A percentile compares a stretch with the other conserved stretches of the same genome.
These are phyloP conservation scores for Pemphredon lugubris DNA, from an alignment of 2,888 invertebrate genomes.

Conservation along the genomic window DNA sequence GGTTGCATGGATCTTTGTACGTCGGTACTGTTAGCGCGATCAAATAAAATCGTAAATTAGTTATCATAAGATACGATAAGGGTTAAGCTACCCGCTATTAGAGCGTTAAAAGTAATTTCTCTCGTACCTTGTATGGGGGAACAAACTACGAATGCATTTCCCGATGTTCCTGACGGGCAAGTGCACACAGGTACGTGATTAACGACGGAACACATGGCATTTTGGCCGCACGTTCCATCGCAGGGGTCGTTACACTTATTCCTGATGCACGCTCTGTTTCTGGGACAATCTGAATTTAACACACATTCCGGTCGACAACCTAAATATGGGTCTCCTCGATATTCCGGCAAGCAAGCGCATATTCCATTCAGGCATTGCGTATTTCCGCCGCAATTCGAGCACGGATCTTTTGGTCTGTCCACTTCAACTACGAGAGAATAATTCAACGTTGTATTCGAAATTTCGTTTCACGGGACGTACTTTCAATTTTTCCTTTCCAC, in stretches of 20 bases:
- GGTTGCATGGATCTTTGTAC: slow-evolving; percentile 85
- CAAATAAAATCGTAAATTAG: neutral
- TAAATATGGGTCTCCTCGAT: slow-evolving; percentile 88
- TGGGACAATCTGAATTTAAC: slow-evolving; percentile 87
- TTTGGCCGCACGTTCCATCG: slow-evolving; percentile 86
- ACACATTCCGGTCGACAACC: slow-evolving; percentile 91
- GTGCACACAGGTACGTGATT: slow-evolving; percentile 87
- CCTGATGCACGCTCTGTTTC: slow-evolving; percentile 87
- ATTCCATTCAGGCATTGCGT: slow-evolving; percentile 85
- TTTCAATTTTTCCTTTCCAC: no score
- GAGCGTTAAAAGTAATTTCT: neutral
- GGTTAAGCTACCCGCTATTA: no score
- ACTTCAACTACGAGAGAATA: slow-evolving; percentile 41
- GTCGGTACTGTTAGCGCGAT: slow-evolving; percentile 76
- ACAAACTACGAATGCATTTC: slow-evolving; percentile 88
- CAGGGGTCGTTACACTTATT: slow-evolving; percentile 90
- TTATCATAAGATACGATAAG: no score
- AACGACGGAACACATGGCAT: slow-evolving; percentile 81
- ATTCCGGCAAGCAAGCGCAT: slow-evolving; percentile 88
- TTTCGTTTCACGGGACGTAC: no score
- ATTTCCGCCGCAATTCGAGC: slow-evolving; percentile 88
- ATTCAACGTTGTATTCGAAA: neutral
- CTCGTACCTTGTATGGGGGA: slow-evolving; percentile 75
- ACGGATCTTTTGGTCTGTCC: slow-evolving; percentile 82
- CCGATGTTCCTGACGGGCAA: slow-evolving; percentile 85